A percentile compares a stretch with the other conserved stretches of the same genome.
These are phyloP conservation scores for Condylura cristata DNA, from an alignment of 2,113 vertebrate genomes.

Conservation along the genomic window DNA sequence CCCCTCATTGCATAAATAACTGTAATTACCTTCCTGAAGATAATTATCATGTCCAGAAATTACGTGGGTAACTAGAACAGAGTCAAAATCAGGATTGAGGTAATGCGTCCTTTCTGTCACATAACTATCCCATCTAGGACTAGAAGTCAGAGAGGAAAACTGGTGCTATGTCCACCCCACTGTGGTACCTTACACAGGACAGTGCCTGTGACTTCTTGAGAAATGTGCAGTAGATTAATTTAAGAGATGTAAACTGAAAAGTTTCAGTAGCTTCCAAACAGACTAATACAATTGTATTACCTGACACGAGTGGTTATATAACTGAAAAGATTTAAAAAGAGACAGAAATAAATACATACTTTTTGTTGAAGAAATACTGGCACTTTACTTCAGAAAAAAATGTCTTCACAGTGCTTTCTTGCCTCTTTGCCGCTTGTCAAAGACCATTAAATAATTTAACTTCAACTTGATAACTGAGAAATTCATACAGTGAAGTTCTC, in stretches of 20 bases:
- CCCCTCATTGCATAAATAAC: neutral
- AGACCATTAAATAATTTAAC: constrained; percentile 33
- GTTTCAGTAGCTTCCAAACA: neutral
- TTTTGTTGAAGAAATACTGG: constrained; percentile 8
- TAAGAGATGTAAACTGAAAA: neutral
- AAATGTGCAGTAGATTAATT: neutral
- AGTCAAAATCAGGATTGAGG: neutral
- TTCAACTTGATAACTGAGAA: neutral
- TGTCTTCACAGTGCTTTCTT: neutral
- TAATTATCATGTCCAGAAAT: neutral
- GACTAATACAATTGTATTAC: neutral
- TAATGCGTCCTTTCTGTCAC: neutral
- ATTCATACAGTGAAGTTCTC: neutral
- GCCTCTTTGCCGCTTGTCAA: neutral
- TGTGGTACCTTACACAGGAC: neutral
- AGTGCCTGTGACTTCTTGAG: neutral
- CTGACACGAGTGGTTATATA: neutral
- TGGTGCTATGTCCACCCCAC: neutral
- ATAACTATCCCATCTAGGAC: neutral
- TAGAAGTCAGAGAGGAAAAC: neutral
- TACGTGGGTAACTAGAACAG: neutral
- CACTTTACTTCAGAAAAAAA: neutral
- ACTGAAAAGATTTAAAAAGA: constrained; percentile 37
- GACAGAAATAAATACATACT: neutral
- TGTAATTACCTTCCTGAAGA: neutral